Percentiles rank a stretch among this genome's conserved stretches.
phyloP scores from a whole-genome alignment of 2,888 invertebrate species.

The Oscheius sp. region DNA sequence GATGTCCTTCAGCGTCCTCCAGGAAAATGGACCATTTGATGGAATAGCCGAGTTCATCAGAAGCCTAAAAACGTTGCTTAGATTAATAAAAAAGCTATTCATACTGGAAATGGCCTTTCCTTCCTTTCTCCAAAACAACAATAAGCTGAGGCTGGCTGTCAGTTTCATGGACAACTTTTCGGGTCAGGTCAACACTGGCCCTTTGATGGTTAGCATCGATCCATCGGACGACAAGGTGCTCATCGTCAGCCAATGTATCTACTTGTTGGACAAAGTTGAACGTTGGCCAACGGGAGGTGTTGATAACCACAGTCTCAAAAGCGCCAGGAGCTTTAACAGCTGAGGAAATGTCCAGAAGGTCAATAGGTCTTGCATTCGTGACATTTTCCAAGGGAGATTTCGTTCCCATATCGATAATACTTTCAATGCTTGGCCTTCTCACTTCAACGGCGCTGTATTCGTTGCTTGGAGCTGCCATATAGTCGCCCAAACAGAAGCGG shows the following conservation, averaged over 20 bases:
- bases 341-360: slow-evolving; percentile 50
- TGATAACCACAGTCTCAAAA: slow-evolving; percentile 42
- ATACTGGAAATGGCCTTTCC: slow-evolving; percentile 28
- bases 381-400: slow-evolving; percentile 28
- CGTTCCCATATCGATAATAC: slow-evolving; percentile 36
- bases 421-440: slow-evolving; percentile 50
- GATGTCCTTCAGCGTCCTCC: slow-evolving; percentile 41
- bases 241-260: slow-evolving; percentile 35
- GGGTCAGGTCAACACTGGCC: slow-evolving; percentile 45
- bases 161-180: not conserved
- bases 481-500: slow-evolving; percentile 55
- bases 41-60: slow-evolving; percentile 43
- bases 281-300: slow-evolving; percentile 40
- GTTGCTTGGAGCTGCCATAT: slow-evolving; percentile 39
- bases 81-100: slow-evolving; percentile 31
- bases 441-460: slow-evolving; percentile 38
- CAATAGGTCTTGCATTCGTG: slow-evolving; percentile 33
- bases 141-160: slow-evolving; percentile 9
- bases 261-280: slow-evolving; percentile 40
- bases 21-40: slow-evolving; percentile 40
- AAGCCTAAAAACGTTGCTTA: slow-evolving; percentile 26
- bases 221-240: slow-evolving; percentile 46
- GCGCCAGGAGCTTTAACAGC: slow-evolving; percentile 37
- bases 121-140: slow-evolving; percentile 27
- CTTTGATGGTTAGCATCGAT: slow-evolving; percentile 45